Conservation (phyloP, 2,797 vertebrate genomes). For the Poecile montanus region DNA sequence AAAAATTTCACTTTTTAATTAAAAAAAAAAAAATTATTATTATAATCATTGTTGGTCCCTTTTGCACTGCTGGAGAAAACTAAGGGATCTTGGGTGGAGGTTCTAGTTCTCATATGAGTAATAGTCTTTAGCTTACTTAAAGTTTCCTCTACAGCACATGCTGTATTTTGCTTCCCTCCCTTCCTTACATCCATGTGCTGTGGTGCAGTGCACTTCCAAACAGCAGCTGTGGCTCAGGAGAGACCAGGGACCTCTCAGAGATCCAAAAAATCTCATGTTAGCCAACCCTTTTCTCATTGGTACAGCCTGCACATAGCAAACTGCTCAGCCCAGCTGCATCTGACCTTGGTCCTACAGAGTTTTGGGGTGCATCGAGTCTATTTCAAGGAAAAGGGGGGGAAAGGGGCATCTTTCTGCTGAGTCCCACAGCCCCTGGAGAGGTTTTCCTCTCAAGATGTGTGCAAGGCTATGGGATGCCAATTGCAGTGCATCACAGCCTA, state of each 20-base stretch:
- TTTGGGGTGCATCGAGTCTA: neutral
- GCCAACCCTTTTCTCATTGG: neutral
- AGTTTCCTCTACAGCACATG: slow-evolving; percentile 36
- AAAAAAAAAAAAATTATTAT: neutral
- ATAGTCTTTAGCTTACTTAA: slow-evolving; percentile 48
- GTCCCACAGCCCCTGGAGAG: neutral
- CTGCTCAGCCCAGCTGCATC: neutral
- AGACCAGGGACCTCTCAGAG: neutral
- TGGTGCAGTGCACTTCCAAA: neutral
- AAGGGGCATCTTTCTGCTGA: neutral
- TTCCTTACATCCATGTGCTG: neutral
- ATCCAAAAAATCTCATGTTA: neutral
- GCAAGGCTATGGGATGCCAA: neutral
- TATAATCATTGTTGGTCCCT: neutral
- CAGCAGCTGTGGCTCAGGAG: slow-evolving; percentile 32
- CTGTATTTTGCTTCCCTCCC: slow-evolving; percentile 34
- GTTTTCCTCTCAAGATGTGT: neutral
- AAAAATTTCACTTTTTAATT: neutral
- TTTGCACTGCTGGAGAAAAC: neutral
- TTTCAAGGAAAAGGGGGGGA: neutral
- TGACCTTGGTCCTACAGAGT: neutral
- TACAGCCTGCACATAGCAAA: neutral
- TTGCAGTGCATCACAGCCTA: neutral
- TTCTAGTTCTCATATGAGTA: slow-evolving; percentile 34
- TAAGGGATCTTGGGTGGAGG: slow-evolving; percentile 26